Evolutionary conservation across 2,797 vertebrate species (phyloP).

Genomic region (Acipenser transmontanus): DNA sequence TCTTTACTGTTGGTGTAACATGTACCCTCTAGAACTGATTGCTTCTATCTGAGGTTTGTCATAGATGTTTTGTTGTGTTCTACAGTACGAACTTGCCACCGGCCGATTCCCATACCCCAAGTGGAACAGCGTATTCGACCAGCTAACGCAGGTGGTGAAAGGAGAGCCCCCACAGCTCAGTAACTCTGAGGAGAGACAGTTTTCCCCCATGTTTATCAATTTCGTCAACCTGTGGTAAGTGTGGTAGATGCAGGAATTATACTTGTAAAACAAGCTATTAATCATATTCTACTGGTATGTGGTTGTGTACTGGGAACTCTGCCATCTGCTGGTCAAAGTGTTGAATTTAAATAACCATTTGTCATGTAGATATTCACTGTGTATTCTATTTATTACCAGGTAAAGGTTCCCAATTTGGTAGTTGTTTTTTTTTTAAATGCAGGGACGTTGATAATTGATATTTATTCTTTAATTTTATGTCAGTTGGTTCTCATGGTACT

Average conservation of each 20-base stretch:
- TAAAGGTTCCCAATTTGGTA: no score
- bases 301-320: neutral
- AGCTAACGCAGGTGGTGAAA: constrained; percentile 95
- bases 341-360: neutral
- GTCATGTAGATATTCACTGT: no score
- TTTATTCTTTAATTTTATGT: no score
- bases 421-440: neutral
- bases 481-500: no score
- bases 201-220: constrained; percentile 94
- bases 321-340: constrained; percentile 9
- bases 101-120: constrained; percentile 94
- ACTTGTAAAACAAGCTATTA: neutral
- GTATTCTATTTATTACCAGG: no score
- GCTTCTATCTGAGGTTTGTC: no score
- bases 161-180: constrained; percentile 92
- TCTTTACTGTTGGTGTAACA: no score
- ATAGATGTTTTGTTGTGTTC: neutral
- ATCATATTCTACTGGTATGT: no score
- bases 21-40: no score
- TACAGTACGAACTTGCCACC: constrained; percentile 89
- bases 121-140: constrained; percentile 98
- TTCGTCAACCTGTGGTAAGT: constrained; percentile 95
- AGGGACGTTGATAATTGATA: neutral
- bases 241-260: neutral
- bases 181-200: constrained; percentile 91